Conservation (phyloP, 1,140 invertebrate species). For the Drosophila pseudoananassae region DNA sequence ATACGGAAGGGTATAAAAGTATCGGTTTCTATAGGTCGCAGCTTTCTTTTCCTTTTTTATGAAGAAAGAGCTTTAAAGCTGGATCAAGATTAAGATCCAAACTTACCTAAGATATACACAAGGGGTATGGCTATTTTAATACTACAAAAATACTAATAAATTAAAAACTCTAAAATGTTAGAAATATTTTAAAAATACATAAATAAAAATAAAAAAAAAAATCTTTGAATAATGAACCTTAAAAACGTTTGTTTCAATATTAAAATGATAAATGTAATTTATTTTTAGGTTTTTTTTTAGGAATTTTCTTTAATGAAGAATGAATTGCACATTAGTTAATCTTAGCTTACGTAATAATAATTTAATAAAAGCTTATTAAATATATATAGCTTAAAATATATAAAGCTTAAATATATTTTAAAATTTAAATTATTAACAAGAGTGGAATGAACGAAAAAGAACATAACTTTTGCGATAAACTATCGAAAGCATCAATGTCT, state of each 20-base stretch:
- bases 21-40: too few species aligned
- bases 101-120: constrained; percentile 16
- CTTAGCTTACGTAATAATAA: too few species aligned
- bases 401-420: background rate
- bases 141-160: too few species aligned
- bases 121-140: background rate
- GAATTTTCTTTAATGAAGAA: too few species aligned
- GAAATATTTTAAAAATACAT: background rate
- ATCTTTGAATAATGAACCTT: too few species aligned
- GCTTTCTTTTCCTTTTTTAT: too few species aligned
- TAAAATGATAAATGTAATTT: too few species aligned
- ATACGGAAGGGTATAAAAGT: too few species aligned
- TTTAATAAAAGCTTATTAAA: background rate
- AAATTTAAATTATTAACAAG: background rate
- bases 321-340: too few species aligned
- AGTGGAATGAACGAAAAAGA: background rate
- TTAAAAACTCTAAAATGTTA: background rate
- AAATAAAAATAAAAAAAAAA: too few species aligned
- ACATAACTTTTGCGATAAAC: constrained; percentile 12
- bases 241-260: too few species aligned
- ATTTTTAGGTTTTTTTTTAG: too few species aligned
- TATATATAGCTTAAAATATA: background rate
- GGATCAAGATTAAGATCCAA: constrained; percentile 12
- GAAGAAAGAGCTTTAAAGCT: constrained; percentile 34
- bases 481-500: constrained; percentile 43